phyloP scores from a whole-genome alignment of 2,113 vertebrate genomes.

The Struthio camelus region DNA sequence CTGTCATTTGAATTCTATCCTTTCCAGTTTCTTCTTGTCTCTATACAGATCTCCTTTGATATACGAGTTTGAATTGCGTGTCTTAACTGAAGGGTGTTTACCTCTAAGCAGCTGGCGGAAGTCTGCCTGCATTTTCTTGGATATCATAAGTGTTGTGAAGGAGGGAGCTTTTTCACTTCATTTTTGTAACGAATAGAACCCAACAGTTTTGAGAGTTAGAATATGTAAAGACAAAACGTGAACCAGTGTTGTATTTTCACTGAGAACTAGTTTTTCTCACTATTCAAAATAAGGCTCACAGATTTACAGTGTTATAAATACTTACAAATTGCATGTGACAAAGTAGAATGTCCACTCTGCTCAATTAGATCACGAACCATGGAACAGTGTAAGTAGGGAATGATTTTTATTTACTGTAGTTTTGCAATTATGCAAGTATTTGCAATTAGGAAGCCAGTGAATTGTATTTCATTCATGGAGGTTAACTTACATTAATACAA shows the following conservation, averaged over 20 bases:
- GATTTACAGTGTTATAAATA: neutral
- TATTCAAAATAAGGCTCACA: neutral
- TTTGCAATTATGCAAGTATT: neutral
- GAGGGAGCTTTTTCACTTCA: neutral
- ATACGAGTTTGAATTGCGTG: neutral
- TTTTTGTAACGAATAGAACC: neutral
- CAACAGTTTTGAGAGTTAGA: neutral
- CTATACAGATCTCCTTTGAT: neutral
- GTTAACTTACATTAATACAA: neutral
- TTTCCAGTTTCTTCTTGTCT: neutral
- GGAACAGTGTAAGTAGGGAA: neutral
- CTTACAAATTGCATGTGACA: neutral
- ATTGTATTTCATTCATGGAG: neutral
- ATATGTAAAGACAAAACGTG: neutral
- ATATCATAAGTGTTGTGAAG: neutral
- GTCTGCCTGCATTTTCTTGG: neutral
- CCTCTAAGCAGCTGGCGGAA: neutral
- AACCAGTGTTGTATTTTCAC: neutral
- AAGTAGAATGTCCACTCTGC: neutral
- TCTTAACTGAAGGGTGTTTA: neutral
- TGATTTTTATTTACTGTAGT: neutral
- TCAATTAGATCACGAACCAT: neutral
- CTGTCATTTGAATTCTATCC: neutral
- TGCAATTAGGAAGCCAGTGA: fast-evolving
- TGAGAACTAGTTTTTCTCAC: neutral